Percentiles rank a stretch among this genome's conserved stretches.
These are phyloP conservation scores for Athetis lepigone DNA, from an alignment of 2,888 invertebrate genomes.

Conservation along the genomic window DNA sequence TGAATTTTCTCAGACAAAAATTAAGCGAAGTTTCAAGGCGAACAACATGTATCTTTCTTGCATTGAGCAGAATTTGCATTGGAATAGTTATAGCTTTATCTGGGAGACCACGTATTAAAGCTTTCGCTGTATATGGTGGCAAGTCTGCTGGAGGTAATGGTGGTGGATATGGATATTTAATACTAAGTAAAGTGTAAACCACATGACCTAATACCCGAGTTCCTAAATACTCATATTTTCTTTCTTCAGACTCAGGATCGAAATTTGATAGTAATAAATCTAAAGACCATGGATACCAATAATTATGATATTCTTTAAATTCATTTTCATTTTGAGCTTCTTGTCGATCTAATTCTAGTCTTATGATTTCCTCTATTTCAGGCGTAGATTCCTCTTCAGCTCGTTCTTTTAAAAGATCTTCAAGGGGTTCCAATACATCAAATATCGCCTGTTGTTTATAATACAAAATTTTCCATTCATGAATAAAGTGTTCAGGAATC, in stretches of 20 bases:
- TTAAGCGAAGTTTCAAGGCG: slow-evolving; percentile 89
- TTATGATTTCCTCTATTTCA: slow-evolving; percentile 83
- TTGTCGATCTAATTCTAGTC: slow-evolving; percentile 88
- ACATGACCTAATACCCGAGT: slow-evolving; percentile 86
- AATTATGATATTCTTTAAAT: slow-evolving; percentile 90
- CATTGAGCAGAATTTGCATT: slow-evolving; percentile 83
- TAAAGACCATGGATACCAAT: slow-evolving; percentile 89
- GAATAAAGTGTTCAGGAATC: slow-evolving; percentile 86
- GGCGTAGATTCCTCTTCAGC: slow-evolving; percentile 72
- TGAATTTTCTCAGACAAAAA: slow-evolving; percentile 89
- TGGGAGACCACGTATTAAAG: slow-evolving; percentile 83
- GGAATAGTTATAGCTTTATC: slow-evolving; percentile 80
- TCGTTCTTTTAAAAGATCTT: slow-evolving; percentile 77
- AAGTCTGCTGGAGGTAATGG: slow-evolving; percentile 77
- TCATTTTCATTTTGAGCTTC: slow-evolving; percentile 89
- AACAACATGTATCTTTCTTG: slow-evolving; percentile 82
- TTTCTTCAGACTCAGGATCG: slow-evolving; percentile 82
- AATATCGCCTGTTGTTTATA: slow-evolving; percentile 89
- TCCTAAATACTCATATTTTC: slow-evolving; percentile 84
- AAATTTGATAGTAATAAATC: slow-evolving; percentile 83
- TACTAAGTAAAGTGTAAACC: slow-evolving; percentile 87
- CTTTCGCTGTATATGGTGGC: slow-evolving; percentile 79
- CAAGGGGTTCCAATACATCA: slow-evolving; percentile 83
- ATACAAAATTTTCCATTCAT: slow-evolving; percentile 91
- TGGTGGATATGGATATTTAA: slow-evolving; percentile 85